Percentiles rank a stretch among this genome's conserved stretches.
phyloP scores from a whole-genome alignment of 2,888 invertebrate genomes.

The Acanthosepion esculentum region DNA sequence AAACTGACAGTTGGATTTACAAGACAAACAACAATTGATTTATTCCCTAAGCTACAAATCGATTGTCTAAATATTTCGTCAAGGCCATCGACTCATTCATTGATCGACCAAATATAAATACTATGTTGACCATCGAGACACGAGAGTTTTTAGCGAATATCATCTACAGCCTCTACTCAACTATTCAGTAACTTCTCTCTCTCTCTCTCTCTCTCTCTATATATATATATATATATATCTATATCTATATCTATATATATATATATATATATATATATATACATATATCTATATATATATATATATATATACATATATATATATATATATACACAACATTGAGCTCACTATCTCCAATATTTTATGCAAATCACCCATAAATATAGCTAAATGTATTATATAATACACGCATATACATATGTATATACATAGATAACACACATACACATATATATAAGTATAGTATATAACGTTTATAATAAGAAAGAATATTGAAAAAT shows the following conservation, averaged over 20 bases:
- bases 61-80: not conserved
- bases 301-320: not conserved
- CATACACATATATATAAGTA: too few species aligned
- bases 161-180: too few species aligned
- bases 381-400: too few species aligned
- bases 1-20: not conserved
- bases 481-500: too few species aligned
- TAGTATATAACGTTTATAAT: too few species aligned
- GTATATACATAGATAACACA: too few species aligned
- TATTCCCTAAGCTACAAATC: not conserved
- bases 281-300: not conserved
- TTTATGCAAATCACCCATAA: too few species aligned
- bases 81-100: not conserved
- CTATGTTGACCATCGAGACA: not conserved
- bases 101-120: not conserved
- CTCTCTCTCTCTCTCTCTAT: not conserved
- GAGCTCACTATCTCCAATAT: too few species aligned
- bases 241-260: not conserved
- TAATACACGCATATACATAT: too few species aligned
- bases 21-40: not conserved
- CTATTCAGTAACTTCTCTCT: too few species aligned
- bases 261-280: constrained; percentile 45
- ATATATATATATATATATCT: constrained; percentile 42
- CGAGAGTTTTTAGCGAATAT: not conserved
- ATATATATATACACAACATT: not conserved